These are phyloP conservation scores for Cephus spinipes DNA, from an alignment of 2,888 invertebrate genomes.

Conservation along the genomic window DNA sequence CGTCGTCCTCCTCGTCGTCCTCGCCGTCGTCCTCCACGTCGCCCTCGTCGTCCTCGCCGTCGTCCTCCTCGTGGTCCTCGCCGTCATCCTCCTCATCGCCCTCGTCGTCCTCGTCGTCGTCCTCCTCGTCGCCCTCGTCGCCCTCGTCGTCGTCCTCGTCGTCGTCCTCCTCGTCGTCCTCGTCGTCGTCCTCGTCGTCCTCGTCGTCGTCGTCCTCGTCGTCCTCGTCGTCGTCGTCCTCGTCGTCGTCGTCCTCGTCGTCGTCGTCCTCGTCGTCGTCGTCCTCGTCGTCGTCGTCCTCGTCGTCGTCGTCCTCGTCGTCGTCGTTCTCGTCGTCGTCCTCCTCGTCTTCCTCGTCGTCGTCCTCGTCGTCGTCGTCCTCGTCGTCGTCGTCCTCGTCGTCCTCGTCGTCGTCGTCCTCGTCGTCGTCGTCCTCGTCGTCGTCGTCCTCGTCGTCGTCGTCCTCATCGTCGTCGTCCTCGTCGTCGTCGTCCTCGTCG, in stretches of 20 bases:
- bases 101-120: too few relatives aligned
- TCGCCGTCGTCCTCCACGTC: too few relatives aligned
- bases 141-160: too few relatives aligned
- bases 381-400: too few relatives aligned
- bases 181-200: constrained; percentile 5
- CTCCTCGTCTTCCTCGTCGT: too few relatives aligned
- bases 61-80: too few relatives aligned
- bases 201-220: constrained; percentile 8
- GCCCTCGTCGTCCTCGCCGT: too few relatives aligned
- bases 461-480: too few relatives aligned
- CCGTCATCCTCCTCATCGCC: too few relatives aligned
- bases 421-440: constrained; percentile 4
- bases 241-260: background rate
- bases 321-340: constrained; percentile 4
- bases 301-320: background rate
- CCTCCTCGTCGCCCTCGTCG: too few relatives aligned
- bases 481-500: constrained; percentile 1
- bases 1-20: too few relatives aligned
- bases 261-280: background rate
- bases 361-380: background rate
- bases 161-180: constrained; percentile 9
- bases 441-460: too few relatives aligned
- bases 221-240: constrained; percentile 3
- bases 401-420: constrained; percentile 5
- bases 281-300: background rate